A percentile compares a stretch with the other conserved stretches of the same genome.
Conservation (phyloP, 2,113 vertebrate species). For the Dissostichus mawsoni region DNA sequence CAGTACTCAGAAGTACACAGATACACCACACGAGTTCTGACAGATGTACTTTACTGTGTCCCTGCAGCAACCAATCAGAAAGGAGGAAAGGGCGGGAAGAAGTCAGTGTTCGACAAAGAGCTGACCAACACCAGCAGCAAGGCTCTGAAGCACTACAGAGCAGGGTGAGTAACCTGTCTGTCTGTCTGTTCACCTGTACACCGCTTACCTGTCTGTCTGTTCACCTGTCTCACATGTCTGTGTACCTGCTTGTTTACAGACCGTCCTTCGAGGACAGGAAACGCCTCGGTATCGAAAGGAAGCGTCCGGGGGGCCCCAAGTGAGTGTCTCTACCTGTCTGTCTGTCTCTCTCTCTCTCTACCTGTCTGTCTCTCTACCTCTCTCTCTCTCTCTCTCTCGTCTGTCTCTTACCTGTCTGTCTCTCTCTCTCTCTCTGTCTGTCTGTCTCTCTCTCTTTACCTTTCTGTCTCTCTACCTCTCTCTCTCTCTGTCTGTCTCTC, state of each 20-base stretch:
- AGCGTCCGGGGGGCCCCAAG: constrained; percentile 44
- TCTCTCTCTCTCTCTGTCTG: too few relatives aligned
- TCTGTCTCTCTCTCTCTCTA: too few relatives aligned
- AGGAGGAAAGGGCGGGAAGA: constrained; percentile 69
- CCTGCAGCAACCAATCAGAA: constrained; percentile 76
- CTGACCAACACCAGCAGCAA: constrained; percentile 95
- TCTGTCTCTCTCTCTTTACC: too few relatives aligned
- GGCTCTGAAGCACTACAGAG: constrained; percentile 93
- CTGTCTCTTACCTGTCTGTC: too few relatives aligned
- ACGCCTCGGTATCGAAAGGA: constrained; percentile 84
- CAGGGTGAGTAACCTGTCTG: constrained; percentile 82
- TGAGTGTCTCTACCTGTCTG: constrained; percentile 6
- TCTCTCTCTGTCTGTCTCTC: too few relatives aligned
- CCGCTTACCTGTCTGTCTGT: neutral
- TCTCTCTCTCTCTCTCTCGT: too few relatives aligned
- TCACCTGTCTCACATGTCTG: neutral
- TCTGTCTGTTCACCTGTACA: neutral
- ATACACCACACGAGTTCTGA: neutral
- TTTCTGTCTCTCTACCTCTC: too few relatives aligned
- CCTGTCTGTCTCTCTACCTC: too few relatives aligned
- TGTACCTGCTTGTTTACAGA: constrained; percentile 70
- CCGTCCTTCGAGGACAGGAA: constrained; percentile 94
- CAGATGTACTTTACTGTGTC: neutral
- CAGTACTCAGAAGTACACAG: neutral
- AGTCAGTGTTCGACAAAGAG: constrained; percentile 94